Percentiles rank a stretch among this genome's conserved stretches.
phyloP scores from a whole-genome alignment of 2,888 invertebrate species.

The Ochropleura leucogaster region DNA sequence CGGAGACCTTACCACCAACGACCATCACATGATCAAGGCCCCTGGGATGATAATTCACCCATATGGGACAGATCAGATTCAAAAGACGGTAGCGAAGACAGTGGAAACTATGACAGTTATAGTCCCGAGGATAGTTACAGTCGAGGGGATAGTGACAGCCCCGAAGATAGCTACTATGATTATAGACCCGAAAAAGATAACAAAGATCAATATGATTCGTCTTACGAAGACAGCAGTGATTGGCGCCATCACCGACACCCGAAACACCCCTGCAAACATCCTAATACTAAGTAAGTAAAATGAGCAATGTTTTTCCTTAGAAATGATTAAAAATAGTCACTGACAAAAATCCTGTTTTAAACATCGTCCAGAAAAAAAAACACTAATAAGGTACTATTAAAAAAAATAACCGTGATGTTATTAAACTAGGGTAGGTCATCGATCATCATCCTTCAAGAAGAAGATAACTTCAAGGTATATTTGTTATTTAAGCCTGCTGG shows the following conservation, averaged over 20 bases:
- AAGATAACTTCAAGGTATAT: not conserved
- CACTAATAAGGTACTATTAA: not conserved
- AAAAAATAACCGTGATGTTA: not conserved
- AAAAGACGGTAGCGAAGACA: not conserved
- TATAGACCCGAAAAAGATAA: not conserved
- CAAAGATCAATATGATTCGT: not conserved
- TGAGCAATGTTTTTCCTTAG: not conserved
- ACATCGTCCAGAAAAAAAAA: not conserved
- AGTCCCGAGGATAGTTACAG: not conserved
- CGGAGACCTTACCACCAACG: not conserved
- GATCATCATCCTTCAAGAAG: too few species aligned
- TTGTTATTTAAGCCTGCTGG: not conserved
- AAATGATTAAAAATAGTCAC: not conserved
- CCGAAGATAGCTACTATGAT: slow-evolving; percentile 2
- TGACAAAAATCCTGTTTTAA: not conserved
- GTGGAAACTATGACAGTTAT: slow-evolving; percentile 8
- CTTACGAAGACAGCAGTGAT: slow-evolving; percentile 16
- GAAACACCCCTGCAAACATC: slow-evolving; percentile 16
- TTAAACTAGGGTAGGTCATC: not conserved
- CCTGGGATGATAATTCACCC: slow-evolving; percentile 31
- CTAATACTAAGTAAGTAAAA: slow-evolving; percentile 27
- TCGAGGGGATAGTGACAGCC: not conserved
- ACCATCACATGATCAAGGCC: not conserved
- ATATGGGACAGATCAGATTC: slow-evolving; percentile 18
- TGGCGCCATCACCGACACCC: not conserved